A percentile compares a stretch with the other conserved stretches of the same genome.
phyloP scores from a whole-genome alignment of 2,797 vertebrate species.

The Alca torda region DNA sequence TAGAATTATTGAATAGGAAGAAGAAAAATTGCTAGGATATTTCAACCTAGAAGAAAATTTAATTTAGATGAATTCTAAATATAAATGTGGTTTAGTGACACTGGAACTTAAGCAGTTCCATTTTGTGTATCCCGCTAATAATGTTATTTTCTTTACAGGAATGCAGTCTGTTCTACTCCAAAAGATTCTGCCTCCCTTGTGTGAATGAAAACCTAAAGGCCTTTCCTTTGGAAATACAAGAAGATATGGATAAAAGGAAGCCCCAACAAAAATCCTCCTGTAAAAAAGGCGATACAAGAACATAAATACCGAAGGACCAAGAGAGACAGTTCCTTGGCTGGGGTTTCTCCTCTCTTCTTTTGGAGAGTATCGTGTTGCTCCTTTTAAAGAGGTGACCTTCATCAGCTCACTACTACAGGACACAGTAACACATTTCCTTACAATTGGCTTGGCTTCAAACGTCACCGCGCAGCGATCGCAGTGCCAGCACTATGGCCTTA shows the following conservation, averaged over 20 bases:
- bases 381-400: conserved; percentile 49
- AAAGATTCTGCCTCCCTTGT: conserved; percentile 87
- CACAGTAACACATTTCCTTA: not conserved
- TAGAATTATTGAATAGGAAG: not conserved
- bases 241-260: conserved; percentile 83
- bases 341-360: not conserved
- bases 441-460: not conserved
- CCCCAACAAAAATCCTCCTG: not conserved
- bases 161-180: conserved; percentile 91
- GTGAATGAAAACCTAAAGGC: conserved; percentile 82
- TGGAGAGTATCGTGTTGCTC: conserved; percentile 21
- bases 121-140: not conserved
- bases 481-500: not conserved
- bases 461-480: not conserved
- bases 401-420: not conserved
- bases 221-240: conserved; percentile 86
- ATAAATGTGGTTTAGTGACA: not conserved
- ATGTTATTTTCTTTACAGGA: conserved; percentile 75
- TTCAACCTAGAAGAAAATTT: not conserved
- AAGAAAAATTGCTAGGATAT: not conserved
- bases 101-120: not conserved
- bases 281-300: not conserved
- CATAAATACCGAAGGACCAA: not conserved
- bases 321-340: not conserved
- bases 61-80: not conserved